A percentile compares a stretch with the other conserved stretches of the same genome.
Evolutionary conservation across 2,113 vertebrate species (phyloP).

Genomic region (Trinectes maculatus): DNA sequence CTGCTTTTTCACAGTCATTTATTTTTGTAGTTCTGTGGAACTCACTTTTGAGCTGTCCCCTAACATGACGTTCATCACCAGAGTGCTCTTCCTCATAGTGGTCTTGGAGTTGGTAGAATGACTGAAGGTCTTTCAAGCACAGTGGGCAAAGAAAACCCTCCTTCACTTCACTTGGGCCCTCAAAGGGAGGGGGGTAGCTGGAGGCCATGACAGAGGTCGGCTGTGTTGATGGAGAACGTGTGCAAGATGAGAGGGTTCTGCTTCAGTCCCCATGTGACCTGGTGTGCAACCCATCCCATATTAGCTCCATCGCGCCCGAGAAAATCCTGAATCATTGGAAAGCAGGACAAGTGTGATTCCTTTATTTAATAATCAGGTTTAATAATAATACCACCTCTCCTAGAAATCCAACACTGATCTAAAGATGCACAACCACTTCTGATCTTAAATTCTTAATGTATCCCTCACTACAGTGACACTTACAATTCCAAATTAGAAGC

Average conservation of each 20-base stretch:
- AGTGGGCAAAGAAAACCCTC: constrained; percentile 97
- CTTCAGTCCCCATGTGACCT: constrained; percentile 46
- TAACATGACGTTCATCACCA: constrained; percentile 88
- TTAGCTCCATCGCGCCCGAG: constrained; percentile 43
- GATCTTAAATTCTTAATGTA: not conserved
- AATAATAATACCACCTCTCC: no score
- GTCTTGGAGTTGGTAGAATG: constrained; percentile 92
- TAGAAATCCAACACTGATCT: not conserved
- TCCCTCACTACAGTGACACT: not conserved
- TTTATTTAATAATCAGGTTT: not conserved
- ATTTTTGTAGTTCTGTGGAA: not conserved
- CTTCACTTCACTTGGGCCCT: constrained; percentile 88
- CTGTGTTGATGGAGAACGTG: constrained; percentile 16
- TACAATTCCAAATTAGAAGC: not conserved
- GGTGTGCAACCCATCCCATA: constrained; percentile 29
- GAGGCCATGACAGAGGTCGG: constrained; percentile 84
- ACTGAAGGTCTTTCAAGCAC: constrained; percentile 95
- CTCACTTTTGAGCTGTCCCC: constrained; percentile 92
- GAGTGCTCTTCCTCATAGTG: constrained; percentile 96
- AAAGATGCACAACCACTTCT: not conserved
- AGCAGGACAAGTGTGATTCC: not conserved
- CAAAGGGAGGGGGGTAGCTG: constrained; percentile 85
- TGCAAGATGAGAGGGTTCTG: constrained; percentile 25
- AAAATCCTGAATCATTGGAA: constrained; percentile 12
- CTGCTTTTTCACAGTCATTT: not conserved